A percentile compares a stretch with the other conserved stretches of the same genome.
These are phyloP conservation scores for Carterocephalus palaemon DNA, from an alignment of 2,888 invertebrate genomes.

Conservation along the genomic window DNA sequence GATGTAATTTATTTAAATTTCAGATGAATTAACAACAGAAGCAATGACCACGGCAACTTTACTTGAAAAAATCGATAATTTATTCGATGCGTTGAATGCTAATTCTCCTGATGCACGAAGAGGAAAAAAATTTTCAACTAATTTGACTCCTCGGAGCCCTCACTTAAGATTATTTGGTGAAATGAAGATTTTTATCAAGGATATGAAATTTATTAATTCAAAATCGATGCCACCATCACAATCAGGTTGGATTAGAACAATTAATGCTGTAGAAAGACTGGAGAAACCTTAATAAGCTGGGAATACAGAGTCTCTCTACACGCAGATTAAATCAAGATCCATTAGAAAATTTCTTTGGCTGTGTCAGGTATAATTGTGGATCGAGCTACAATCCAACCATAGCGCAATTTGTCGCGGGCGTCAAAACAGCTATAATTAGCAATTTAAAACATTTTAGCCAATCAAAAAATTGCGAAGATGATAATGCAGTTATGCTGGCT, in stretches of 20 bases:
- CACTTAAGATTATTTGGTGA: too few species aligned
- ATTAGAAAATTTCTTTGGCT: constrained; percentile 29
- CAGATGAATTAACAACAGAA: too few species aligned
- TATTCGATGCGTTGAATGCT: too few species aligned
- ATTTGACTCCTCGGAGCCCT: too few species aligned
- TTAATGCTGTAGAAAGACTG: constrained; percentile 30
- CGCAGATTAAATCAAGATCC: constrained; percentile 29
- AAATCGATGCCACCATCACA: constrained; percentile 30
- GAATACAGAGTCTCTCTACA: constrained; percentile 24
- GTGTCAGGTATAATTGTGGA: constrained; percentile 27
- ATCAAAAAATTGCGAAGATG: constrained; percentile 27
- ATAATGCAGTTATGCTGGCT: constrained; percentile 13
- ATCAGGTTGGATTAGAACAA: constrained; percentile 35
- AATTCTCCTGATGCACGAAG: too few species aligned
- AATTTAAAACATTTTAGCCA: too few species aligned
- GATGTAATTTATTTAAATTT: too few species aligned
- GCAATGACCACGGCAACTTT: too few species aligned
- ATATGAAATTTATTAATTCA: constrained; percentile 28
- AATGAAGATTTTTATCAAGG: constrained; percentile 27
- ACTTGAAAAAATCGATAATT: too few species aligned
- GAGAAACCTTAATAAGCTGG: too few species aligned
- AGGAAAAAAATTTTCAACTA: too few species aligned
- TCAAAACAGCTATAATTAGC: constrained; percentile 29
- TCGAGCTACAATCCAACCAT: constrained; percentile 29
- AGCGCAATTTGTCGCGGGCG: constrained; percentile 28